Percentiles rank a stretch among this genome's conserved stretches.
These are phyloP conservation scores for Pachyrhynchus sulphureomaculatus DNA, from an alignment of 1,140 invertebrate genomes.

Conservation along the genomic window DNA sequence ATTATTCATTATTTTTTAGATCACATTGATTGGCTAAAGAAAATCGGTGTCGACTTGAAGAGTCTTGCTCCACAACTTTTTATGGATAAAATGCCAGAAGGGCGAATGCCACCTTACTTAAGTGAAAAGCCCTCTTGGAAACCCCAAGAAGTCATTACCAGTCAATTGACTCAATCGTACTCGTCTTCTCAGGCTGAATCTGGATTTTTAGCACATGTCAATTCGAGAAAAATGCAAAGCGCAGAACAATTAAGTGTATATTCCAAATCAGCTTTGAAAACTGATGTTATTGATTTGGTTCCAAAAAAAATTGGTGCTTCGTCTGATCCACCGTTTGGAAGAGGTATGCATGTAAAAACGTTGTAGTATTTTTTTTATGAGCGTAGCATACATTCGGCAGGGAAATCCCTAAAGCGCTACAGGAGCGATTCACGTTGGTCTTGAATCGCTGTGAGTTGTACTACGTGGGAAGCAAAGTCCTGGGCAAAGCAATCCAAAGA, in stretches of 20 bases:
- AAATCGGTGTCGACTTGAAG: constrained; percentile 83
- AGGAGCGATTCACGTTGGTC: too few relatives aligned
- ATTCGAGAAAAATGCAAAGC: constrained; percentile 71
- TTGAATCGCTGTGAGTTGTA: too few relatives aligned
- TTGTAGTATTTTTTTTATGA: too few relatives aligned
- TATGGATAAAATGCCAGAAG: constrained; percentile 63
- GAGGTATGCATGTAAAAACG: constrained; percentile 56
- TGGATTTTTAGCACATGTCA: constrained; percentile 76
- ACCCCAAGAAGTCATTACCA: constrained; percentile 54
- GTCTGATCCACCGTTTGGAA: constrained; percentile 85
- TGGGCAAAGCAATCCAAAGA: too few relatives aligned
- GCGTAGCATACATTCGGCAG: too few relatives aligned
- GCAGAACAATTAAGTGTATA: constrained; percentile 71
- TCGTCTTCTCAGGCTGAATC: constrained; percentile 70
- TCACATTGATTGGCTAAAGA: constrained; percentile 79
- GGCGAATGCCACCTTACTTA: constrained; percentile 61
- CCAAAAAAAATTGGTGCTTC: constrained; percentile 71
- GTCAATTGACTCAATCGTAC: constrained; percentile 53
- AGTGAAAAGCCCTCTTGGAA: constrained; percentile 62
- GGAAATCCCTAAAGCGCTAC: too few relatives aligned
- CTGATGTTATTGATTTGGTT: constrained; percentile 69
- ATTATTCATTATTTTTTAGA: constrained; percentile 58
- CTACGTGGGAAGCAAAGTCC: too few relatives aligned
- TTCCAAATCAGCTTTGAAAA: constrained; percentile 72
- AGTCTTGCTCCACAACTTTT: constrained; percentile 84